Conservation (phyloP, 2,113 vertebrate genomes). For the Leiothrix lutea region DNA sequence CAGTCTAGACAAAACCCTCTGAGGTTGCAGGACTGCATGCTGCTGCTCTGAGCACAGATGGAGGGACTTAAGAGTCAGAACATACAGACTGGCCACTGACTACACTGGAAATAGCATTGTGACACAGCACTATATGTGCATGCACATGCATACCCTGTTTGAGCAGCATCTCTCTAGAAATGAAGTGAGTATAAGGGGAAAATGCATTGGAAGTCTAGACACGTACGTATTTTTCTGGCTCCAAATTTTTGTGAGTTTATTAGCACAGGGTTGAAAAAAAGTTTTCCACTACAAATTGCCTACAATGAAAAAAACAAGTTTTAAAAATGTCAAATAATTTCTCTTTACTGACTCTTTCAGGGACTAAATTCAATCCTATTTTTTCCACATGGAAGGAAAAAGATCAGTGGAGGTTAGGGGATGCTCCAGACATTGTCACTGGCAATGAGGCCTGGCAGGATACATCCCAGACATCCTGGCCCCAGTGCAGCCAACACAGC, state of each 20-base stretch:
- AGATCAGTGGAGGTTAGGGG: neutral
- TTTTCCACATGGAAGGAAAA: neutral
- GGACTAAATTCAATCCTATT: neutral
- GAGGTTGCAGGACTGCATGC: neutral
- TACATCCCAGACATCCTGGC: neutral
- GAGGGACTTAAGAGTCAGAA: neutral
- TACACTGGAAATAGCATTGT: neutral
- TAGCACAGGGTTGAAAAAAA: neutral
- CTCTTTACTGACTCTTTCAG: neutral
- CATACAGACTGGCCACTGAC: neutral
- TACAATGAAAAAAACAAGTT: neutral
- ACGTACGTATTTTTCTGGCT: fast-evolving
- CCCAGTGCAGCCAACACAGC: neutral
- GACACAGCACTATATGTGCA: neutral
- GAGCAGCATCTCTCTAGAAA: neutral
- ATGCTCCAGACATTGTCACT: neutral
- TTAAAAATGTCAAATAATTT: neutral
- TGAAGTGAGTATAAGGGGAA: neutral
- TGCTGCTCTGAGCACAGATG: neutral
- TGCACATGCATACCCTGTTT: neutral
- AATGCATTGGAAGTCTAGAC: neutral
- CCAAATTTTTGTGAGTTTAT: neutral
- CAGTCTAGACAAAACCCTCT: neutral
- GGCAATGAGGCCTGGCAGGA: neutral
- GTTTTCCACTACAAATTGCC: neutral